Evolutionary conservation across 2,888 invertebrate genomes (phyloP).

Genomic region (Alloscopus bannaensis): DNA sequence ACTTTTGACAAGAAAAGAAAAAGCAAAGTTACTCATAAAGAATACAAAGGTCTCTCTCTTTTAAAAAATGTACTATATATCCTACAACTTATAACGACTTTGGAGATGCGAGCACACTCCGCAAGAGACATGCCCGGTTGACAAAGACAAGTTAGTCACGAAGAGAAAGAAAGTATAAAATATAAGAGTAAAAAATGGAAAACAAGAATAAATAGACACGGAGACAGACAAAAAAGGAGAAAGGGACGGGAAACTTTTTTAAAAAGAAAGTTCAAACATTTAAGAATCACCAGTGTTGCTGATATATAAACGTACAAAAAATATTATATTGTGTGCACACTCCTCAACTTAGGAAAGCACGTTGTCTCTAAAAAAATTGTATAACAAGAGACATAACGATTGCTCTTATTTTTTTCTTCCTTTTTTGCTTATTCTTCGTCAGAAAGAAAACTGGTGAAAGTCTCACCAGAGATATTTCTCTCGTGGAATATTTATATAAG

Average conservation of each 20-base stretch:
- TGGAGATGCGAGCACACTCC: too few species aligned
- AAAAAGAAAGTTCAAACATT: conserved; percentile 5
- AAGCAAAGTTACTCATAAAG: too few species aligned
- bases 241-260: conserved; percentile 8
- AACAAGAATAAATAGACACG: conserved; percentile 33
- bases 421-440: neutral
- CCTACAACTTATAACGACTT: too few species aligned
- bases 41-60: too few species aligned
- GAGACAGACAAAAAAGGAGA: conserved; percentile 1
- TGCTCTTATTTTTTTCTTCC: neutral
- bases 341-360: neutral
- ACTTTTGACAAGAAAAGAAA: too few species aligned
- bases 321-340: neutral
- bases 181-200: neutral
- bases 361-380: neutral
- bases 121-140: conserved; percentile 10
- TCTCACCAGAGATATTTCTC: conserved; percentile 35
- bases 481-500: conserved; percentile 45
- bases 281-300: neutral
- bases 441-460: conserved; percentile 11
- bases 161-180: conserved; percentile 12
- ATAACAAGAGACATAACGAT: neutral
- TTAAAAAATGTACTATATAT: too few species aligned
- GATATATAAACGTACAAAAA: too few species aligned
- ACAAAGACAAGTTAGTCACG: conserved; percentile 36